Base-by-base conservation (phyloP, 2,113 vertebrate species). In the Pithys albifrons region DNA sequence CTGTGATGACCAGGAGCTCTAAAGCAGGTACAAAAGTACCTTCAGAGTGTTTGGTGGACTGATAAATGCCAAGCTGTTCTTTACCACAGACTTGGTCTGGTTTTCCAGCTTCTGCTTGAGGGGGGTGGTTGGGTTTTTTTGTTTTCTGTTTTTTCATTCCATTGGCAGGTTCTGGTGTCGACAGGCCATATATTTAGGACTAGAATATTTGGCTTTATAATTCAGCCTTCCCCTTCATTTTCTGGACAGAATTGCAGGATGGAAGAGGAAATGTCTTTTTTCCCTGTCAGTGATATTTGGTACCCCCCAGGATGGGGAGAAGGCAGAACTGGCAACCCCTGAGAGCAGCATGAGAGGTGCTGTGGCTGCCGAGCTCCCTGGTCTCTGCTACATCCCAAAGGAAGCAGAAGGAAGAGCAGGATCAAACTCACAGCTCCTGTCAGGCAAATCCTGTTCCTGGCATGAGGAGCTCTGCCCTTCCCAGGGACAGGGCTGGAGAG, bases 341-440 rank as follows among this genome's bases (percentile, higher is more conserved):
- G 52, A 37, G 51, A n/a, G n/a, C 87, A 51, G 35, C 54, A 33
- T 19, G 18, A 33, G 54, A 20, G 31, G n/a, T 1, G 6, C 39
- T 12, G 49, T 14, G 73, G 19, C 85, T 77, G 85, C 6, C 4
- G 37, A 37, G 48, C 59, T 85, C 80, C 83, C 46, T 37, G 86
- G 41, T 52, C 57, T 66, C 52, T 75, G 76, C 80, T 57, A 12
- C 76, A 69, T 80, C 90, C 92, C 10, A 0, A 43, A 51, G 84
- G 92, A 83, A 64, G 62, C 87, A 94, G 87, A 64, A 76, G 76
- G 89, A 76, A 51, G 84, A 91, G 71, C 95, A 89, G 87, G 48
- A 72, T 33, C 28, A 8, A 61, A 37, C 19, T 65, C 31, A 3
- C 11, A 19, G 25, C 35, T 93, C 54, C 2, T 2, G 3, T 33